Percentiles rank a stretch among this genome's conserved stretches.
Evolutionary conservation across 1,140 invertebrate genomes (phyloP).

Genomic region (Probaryconus sp.): DNA sequence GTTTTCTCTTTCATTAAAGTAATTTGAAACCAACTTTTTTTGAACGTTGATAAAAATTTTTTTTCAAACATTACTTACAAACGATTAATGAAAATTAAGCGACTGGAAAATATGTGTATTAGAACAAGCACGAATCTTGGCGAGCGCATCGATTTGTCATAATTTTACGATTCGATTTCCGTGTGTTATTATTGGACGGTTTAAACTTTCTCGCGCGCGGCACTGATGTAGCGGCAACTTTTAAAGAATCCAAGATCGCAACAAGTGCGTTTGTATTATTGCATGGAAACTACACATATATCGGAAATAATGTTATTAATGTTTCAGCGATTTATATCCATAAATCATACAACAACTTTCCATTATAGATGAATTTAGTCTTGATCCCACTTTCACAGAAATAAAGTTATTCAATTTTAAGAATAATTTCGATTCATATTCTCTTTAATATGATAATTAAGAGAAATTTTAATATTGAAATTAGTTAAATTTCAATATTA

Average conservation of each 20-base stretch:
- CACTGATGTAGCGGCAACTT: slow-evolving; percentile 7
- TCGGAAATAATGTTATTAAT: slow-evolving; percentile 38
- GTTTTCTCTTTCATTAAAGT: too few species aligned
- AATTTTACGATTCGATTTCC: slow-evolving; percentile 29
- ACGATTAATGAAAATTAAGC: slow-evolving; percentile 18
- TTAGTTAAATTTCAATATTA: too few species aligned
- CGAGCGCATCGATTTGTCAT: slow-evolving; percentile 38
- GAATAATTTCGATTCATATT: too few species aligned
- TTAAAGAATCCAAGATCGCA: too few species aligned
- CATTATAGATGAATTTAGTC: slow-evolving; percentile 4
- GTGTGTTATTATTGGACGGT: slow-evolving; percentile 13
- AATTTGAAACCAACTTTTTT: too few species aligned
- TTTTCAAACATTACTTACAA: too few species aligned
- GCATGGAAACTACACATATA: slow-evolving; percentile 11
- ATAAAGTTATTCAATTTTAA: too few species aligned
- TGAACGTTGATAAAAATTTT: too few species aligned
- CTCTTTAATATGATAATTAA: too few species aligned
- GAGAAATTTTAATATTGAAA: too few species aligned
- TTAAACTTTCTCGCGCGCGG: slow-evolving; percentile 28
- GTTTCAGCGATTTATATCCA: slow-evolving; percentile 11
- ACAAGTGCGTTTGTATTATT: slow-evolving; percentile 9
- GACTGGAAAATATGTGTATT: slow-evolving; percentile 3
- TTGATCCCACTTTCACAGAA: slow-evolving; percentile 26
- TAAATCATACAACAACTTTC: slow-evolving; percentile 24
- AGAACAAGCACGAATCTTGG: slow-evolving; percentile 4